A percentile compares a stretch with the other conserved stretches of the same genome.
phyloP scores from a whole-genome alignment of 92 coral and sea anemone genomes.

The Zoanthus sociatus region DNA sequence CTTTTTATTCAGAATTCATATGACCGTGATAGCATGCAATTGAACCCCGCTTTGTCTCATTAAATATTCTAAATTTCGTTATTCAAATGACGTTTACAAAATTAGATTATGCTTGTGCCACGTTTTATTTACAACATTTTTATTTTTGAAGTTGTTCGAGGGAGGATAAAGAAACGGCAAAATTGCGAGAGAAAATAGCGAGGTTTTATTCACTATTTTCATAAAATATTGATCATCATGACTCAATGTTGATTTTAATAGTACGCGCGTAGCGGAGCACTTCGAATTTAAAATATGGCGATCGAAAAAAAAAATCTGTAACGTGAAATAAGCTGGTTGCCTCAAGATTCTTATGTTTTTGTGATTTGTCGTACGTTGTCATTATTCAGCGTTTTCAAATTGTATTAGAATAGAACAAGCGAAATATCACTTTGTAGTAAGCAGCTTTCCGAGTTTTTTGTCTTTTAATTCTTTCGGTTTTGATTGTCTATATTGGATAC shows the following conservation, averaged over 20 bases:
- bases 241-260: neutral
- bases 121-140: neutral
- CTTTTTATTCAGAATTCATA: neutral
- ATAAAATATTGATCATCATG: neutral
- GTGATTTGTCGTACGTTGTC: neutral
- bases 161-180: neutral
- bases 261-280: neutral
- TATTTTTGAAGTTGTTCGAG: neutral
- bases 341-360: too few species aligned
- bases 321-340: neutral
- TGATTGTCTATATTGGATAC: neutral
- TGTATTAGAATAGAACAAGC: neutral
- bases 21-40: neutral
- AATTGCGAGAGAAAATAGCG: neutral
- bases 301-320: neutral
- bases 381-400: neutral
- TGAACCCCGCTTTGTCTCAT: constrained; percentile 42
- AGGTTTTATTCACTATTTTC: neutral
- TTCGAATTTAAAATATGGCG: neutral
- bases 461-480: neutral
- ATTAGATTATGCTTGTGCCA: neutral
- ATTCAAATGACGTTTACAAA: constrained; percentile 26
- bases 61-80: constrained; percentile 13
- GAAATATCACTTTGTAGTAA: too few species aligned
- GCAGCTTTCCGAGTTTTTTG: neutral